A percentile compares a stretch with the other conserved stretches of the same genome.
phyloP scores from a whole-genome alignment of 2,888 invertebrate species.

The Lacanobia wlatinum region DNA sequence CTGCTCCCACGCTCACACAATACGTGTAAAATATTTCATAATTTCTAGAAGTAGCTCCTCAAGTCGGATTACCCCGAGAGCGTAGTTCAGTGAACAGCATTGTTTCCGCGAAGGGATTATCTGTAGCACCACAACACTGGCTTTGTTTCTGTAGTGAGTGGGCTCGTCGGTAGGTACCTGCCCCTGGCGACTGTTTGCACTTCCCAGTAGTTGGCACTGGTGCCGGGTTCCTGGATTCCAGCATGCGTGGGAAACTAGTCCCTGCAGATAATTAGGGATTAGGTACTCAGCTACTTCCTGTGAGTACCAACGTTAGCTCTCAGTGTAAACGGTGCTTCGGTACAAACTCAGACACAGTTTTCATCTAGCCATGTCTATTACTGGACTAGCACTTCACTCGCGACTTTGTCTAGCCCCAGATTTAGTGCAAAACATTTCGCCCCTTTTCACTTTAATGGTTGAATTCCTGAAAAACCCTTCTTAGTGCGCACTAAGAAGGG shows the following conservation, averaged over 20 bases:
- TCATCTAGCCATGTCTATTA: too few relatives aligned
- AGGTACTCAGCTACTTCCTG: background rate
- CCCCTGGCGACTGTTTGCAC: background rate
- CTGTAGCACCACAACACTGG: background rate
- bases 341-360: background rate
- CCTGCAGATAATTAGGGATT: background rate
- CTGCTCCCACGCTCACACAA: constrained; percentile 10
- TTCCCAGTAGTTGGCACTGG: constrained; percentile 3
- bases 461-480: too few relatives aligned
- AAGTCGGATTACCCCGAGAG: constrained; percentile 14
- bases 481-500: too few relatives aligned
- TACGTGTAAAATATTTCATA: background rate
- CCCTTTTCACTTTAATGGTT: too few relatives aligned
- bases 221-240: background rate
- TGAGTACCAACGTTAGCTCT: background rate
- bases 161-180: background rate
- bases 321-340: background rate
- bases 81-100: constrained; percentile 20
- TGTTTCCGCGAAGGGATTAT: constrained; percentile 49
- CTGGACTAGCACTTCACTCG: too few relatives aligned
- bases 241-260: constrained; percentile 16
- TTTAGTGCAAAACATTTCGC: too few relatives aligned
- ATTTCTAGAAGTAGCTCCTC: constrained; percentile 32
- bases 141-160: constrained; percentile 5
- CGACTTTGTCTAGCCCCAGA: too few relatives aligned